Percentiles rank a stretch among this genome's conserved stretches.
Evolutionary conservation across 2,888 invertebrate genomes (phyloP).

Genomic region (Andrena fulva): DNA sequence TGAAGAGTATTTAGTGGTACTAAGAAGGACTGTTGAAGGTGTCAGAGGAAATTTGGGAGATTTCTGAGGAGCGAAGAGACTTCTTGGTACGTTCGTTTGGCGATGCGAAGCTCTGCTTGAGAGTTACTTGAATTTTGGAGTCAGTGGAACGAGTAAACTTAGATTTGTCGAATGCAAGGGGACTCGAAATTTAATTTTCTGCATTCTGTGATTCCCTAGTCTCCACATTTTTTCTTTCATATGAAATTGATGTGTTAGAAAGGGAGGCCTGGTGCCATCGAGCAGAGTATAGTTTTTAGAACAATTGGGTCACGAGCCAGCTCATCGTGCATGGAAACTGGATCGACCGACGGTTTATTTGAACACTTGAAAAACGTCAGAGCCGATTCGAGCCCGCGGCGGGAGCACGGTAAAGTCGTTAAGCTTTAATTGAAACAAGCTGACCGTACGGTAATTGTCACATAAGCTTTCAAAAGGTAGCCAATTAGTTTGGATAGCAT

Average conservation of each 20-base stretch:
- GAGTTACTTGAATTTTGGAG: too few relatives aligned
- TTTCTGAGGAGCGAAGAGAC: too few relatives aligned
- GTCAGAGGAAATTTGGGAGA: too few relatives aligned
- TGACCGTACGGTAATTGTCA: slow-evolving; percentile 66
- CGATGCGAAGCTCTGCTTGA: too few relatives aligned
- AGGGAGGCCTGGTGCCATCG: background rate
- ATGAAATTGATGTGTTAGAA: background rate
- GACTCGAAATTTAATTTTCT: too few relatives aligned
- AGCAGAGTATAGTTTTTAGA: slow-evolving; percentile 2
- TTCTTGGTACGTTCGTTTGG: too few relatives aligned
- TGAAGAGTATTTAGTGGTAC: too few relatives aligned
- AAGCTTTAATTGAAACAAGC: slow-evolving; percentile 60
- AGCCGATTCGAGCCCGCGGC: slow-evolving; percentile 31
- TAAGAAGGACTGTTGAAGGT: too few relatives aligned
- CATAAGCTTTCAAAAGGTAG: slow-evolving; percentile 60
- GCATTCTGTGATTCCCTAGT: too few relatives aligned
- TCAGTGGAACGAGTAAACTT: too few relatives aligned
- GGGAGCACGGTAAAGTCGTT: slow-evolving; percentile 49
- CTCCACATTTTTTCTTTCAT: too few relatives aligned
- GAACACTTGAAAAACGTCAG: slow-evolving; percentile 43
- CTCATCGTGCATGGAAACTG: slow-evolving; percentile 9
- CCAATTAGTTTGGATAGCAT: slow-evolving; percentile 65
- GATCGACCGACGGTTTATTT: slow-evolving; percentile 29
- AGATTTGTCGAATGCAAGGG: too few relatives aligned
- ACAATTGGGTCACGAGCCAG: slow-evolving; percentile 18